A percentile compares a stretch with the other conserved stretches of the same genome.
Evolutionary conservation across 2,797 vertebrate species (phyloP).

Genomic region (Hoplostethus mediterraneus): DNA sequence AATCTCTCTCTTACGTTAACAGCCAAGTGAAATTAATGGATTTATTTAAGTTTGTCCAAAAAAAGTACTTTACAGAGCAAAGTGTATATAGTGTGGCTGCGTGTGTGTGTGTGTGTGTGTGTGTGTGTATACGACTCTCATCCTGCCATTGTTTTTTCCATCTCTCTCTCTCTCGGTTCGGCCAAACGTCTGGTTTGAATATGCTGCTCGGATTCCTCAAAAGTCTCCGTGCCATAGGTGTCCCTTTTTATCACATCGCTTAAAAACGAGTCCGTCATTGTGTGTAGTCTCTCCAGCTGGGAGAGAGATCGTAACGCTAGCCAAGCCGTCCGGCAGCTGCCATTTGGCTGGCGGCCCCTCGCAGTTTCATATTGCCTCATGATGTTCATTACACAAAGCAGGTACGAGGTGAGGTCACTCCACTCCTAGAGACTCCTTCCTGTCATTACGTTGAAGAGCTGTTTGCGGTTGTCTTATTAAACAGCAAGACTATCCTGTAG

Average conservation of each 20-base stretch:
- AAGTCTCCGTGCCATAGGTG: slow-evolving; percentile 20
- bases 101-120: not conserved
- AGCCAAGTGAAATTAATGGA: not conserved
- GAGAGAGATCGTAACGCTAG: slow-evolving; percentile 8
- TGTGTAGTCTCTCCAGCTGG: slow-evolving; percentile 45
- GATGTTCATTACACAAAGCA: slow-evolving; percentile 44
- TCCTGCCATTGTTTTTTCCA: slow-evolving; percentile 16
- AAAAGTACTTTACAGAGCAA: not conserved
- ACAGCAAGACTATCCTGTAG: slow-evolving; percentile 46
- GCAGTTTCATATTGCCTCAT: slow-evolving; percentile 20
- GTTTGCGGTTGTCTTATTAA: slow-evolving; percentile 65
- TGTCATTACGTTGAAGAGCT: slow-evolving; percentile 55
- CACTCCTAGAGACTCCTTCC: slow-evolving; percentile 56
- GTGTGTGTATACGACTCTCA: slow-evolving; percentile 1
- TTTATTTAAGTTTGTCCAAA: no score
- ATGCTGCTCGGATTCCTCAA: slow-evolving; percentile 21
- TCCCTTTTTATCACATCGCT: slow-evolving; percentile 46
- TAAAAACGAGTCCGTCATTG: not conserved
- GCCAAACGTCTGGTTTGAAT: slow-evolving; percentile 49
- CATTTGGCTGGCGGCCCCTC: slow-evolving; percentile 24
- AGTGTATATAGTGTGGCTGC: not conserved
- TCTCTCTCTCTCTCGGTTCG: not conserved
- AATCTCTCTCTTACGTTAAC: not conserved
- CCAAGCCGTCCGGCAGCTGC: slow-evolving; percentile 34
- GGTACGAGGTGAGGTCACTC: slow-evolving; percentile 48